Percentiles rank a stretch among this genome's conserved stretches.
Conservation (phyloP, 2,797 vertebrate species). For the Lithobates sylvaticus region DNA sequence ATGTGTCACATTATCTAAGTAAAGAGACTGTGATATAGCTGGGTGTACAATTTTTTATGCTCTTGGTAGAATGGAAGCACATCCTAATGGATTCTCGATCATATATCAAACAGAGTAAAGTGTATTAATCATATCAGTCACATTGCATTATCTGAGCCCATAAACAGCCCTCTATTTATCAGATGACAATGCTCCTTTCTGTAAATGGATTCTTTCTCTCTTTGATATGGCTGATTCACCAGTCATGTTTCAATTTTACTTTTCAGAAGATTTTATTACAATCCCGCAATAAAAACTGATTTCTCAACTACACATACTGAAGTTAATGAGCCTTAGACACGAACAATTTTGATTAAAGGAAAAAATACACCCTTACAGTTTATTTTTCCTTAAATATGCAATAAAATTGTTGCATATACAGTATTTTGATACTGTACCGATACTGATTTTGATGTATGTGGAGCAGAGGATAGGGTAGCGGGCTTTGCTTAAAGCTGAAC, state of each 20-base stretch:
- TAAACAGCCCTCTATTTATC: conserved; percentile 42
- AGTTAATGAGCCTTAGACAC: conserved; percentile 33
- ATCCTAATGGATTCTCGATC: conserved; percentile 39
- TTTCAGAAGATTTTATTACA: conserved; percentile 44
- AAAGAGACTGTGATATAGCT: background rate
- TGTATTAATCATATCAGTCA: conserved; percentile 45
- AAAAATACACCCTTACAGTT: conserved; percentile 16
- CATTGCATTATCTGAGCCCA: conserved; percentile 36
- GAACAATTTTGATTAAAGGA: conserved; percentile 28
- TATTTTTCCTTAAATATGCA: conserved; percentile 30
- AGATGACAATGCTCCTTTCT: conserved; percentile 43
- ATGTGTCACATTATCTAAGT: background rate
- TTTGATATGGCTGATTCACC: conserved; percentile 36
- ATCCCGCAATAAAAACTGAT: conserved; percentile 40
- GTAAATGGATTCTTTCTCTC: conserved; percentile 24
- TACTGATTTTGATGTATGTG: background rate
- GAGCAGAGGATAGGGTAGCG: no score
- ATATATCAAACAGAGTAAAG: conserved; percentile 32
- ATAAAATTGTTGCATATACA: background rate
- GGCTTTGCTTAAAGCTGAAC: no score
- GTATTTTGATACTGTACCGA: no score
- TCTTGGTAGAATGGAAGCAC: conserved; percentile 13
- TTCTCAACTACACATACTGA: conserved; percentile 12
- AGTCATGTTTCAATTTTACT: conserved; percentile 27
- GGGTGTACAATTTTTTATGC: background rate